Evolutionary conservation across 92 coral and sea anemone species (phyloP), one percentile per base, ranked within the genome.

Genomic region (Phymanthus crucifer): DNA sequence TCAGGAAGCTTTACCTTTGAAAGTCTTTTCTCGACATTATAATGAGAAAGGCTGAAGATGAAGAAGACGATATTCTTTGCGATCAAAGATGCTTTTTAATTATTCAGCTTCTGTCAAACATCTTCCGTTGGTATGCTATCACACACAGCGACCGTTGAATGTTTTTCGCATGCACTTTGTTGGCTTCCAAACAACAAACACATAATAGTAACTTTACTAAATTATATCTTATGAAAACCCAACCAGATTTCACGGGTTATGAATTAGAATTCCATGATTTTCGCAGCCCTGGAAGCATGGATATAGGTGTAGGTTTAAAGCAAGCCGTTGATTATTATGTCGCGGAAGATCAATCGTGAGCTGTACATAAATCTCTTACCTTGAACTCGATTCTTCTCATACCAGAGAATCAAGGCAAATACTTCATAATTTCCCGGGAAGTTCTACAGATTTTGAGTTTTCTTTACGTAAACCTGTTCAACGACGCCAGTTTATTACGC

Each of bases 1-100:
- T n/a, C n/a, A n/a, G n/a, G n/a, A 43, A 0, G 48, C 0, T 43
- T 43, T n/a, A n/a, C n/a, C n/a, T 43, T 43, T 43, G 48, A 6
- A 43, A 17, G 0, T 6, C 17, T 43, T 43, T 43, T 43, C 48
- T 43, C 1, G 16, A 17, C 14, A 43, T 43, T 10, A 43, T 54
- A 54, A n/a, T 8, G 11, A 54, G 1, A 21, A 54, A 4, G 16
- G 27, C 7, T 19, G 27, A 3, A 54, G 27, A 0, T 54, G 8
- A 21, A 54, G 70, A 4, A 1, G 26, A 8, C 17, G 37, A 76
- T 52, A 32, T 58, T 18, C 37, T 77, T 27, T 12, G 21, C 29
- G 10, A 0, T 27, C 71, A 64, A 81, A 17, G 52, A 72, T 73
- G 85, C 66, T 72, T 70, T 54, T 81, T 52, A 81, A 81, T 81